Conservation (phyloP, 2,888 invertebrate species). For the Drosophila maculinotata region DNA sequence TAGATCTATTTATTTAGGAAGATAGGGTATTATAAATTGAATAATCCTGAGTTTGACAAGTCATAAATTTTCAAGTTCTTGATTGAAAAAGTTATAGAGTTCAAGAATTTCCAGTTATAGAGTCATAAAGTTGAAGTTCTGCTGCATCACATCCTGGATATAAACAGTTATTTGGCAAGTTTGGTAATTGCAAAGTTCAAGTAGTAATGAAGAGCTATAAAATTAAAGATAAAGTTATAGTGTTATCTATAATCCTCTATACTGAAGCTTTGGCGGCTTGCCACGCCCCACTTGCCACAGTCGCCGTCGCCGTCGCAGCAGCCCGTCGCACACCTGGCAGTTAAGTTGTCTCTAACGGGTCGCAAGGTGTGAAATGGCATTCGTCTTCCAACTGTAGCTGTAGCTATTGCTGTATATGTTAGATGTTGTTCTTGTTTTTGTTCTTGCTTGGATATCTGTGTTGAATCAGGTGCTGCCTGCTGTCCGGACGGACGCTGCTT, state of each 20-base stretch:
- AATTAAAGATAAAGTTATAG: background rate
- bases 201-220: too few relatives aligned
- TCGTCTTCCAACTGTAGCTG: slow-evolving; percentile 25
- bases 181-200: too few relatives aligned
- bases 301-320: slow-evolving; percentile 20
- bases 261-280: slow-evolving; percentile 23
- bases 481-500: slow-evolving; percentile 47
- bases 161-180: too few relatives aligned
- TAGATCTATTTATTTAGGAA: too few relatives aligned
- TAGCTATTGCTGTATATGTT: slow-evolving; percentile 8
- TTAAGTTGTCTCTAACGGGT: slow-evolving; percentile 63
- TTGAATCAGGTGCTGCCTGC: slow-evolving; percentile 68
- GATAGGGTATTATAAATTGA: too few relatives aligned
- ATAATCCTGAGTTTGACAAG: too few relatives aligned
- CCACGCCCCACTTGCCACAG: slow-evolving; percentile 29
- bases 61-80: too few relatives aligned
- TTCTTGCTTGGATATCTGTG: slow-evolving; percentile 50
- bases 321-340: slow-evolving; percentile 14
- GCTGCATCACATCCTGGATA: too few relatives aligned
- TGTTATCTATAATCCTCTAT: slow-evolving; percentile 46
- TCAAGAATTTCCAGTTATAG: too few relatives aligned
- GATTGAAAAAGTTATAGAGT: too few relatives aligned
- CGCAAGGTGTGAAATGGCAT: slow-evolving; percentile 67
- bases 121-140: too few relatives aligned
- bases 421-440: slow-evolving; percentile 15